Base-by-base conservation (phyloP, 2,113 vertebrate genomes). In the Anser brachyrhynchus region DNA sequence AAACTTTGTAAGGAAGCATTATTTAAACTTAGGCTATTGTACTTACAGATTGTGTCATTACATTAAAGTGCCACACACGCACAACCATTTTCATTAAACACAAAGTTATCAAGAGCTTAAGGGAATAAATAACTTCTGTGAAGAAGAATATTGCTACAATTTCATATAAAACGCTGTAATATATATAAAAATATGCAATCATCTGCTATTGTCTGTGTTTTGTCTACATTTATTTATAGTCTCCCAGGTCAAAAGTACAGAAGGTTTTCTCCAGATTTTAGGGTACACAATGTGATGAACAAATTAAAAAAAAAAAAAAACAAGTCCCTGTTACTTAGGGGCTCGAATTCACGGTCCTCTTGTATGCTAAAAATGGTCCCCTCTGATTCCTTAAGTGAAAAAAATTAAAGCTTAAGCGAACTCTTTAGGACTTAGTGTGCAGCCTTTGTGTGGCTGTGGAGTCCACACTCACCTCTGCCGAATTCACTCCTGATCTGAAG, bases 21-120 rank as follows among this genome's bases (percentile, higher is more conserved):
- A 95, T 96, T 96, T 93, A 94, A 89, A 93, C 86, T 89, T 43
- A 43, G 74, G 41, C 85, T 87, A 93, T 96, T 96, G 95, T 96
- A 93, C 51, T 95, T 92, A 76, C 57, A 84, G 83, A 89, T 54
- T 92, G 89, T 93, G 92, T 95, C 83, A 91, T 92, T 96, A 55
- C 62, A 46, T 92, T 95, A 11, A 92, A 94, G 83, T 84, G 49
- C 3, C 65, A 65, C 95, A 73, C 61, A 88, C 39, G 33, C 69
- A 77, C 13, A 94, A 25, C 43, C 59, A 37, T 69, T 92, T 90
- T 87, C 41, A 59, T 21, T 79, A 73, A 82, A 62, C 72, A 79
- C 37, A 64, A 75, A 91, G 80, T 66, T 75, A 65, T 92, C 35
- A 31, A 89, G 58, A 86, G 64, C 67, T 87, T 91, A 93, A 94